A percentile compares a stretch with the other conserved stretches of the same genome.
phyloP scores from a whole-genome alignment of 2,888 invertebrate genomes.

The Dolichopus griseipennis region DNA sequence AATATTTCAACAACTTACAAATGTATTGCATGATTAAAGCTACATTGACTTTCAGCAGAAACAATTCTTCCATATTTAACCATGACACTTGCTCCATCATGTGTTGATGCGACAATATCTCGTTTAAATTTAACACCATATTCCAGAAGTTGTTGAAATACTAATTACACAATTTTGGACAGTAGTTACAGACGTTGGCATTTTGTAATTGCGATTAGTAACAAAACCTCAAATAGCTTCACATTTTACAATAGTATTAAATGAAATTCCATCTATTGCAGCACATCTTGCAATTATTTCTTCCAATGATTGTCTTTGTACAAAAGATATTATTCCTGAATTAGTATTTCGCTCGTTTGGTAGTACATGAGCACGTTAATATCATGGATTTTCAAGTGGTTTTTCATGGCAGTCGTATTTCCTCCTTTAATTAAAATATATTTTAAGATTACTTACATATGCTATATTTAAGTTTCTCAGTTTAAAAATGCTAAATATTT shows the following conservation, averaged over 20 bases:
- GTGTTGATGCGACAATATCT: slow-evolving; percentile 2
- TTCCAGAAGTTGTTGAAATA: slow-evolving; percentile 7
- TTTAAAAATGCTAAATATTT: too few species aligned
- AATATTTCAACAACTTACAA: slow-evolving; percentile 8
- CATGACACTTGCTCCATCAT: slow-evolving; percentile 6
- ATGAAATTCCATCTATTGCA: slow-evolving; percentile 9
- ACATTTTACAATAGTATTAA: slow-evolving; percentile 9
- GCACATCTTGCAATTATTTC: slow-evolving; percentile 11
- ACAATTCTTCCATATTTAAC: background rate
- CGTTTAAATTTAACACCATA: background rate
- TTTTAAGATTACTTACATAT: too few species aligned
- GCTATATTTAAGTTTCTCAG: too few species aligned
- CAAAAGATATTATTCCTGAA: background rate
- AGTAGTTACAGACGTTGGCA: background rate
- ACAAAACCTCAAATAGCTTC: slow-evolving; percentile 9
- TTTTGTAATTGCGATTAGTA: slow-evolving; percentile 5
- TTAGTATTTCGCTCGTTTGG: background rate
- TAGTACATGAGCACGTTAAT: background rate
- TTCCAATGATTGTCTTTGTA: slow-evolving; percentile 2
- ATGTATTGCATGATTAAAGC: slow-evolving; percentile 7
- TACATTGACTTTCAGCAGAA: background rate
- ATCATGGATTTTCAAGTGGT: slow-evolving; percentile 13
- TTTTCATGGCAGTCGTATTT: slow-evolving; percentile 13
- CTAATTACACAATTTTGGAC: slow-evolving; percentile 1
- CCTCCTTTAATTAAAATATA: slow-evolving; percentile 8